Conservation (phyloP, 2,888 invertebrate species). For the Chrysolina haemoptera region DNA sequence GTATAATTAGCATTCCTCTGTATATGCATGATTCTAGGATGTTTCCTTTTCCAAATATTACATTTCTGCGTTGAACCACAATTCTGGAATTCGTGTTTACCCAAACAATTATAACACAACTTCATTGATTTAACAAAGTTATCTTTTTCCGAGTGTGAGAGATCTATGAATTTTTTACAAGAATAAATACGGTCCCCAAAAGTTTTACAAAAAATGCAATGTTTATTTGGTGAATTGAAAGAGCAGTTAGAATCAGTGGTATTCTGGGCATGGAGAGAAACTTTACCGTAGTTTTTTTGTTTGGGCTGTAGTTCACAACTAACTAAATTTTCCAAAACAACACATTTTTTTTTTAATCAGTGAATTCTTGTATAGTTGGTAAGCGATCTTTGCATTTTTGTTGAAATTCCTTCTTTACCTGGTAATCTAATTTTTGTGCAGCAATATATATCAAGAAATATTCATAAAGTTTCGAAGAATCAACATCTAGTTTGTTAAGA, state of each 20-base stretch:
- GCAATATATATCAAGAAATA: not conserved
- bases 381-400: conserved; percentile 1
- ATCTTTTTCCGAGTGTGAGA: not conserved
- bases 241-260: not conserved
- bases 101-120: not conserved
- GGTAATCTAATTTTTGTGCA: too few species aligned
- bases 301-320: not conserved
- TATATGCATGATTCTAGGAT: not conserved
- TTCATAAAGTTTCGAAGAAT: not conserved
- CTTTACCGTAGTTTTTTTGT: not conserved
- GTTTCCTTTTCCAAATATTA: not conserved
- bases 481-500: not conserved
- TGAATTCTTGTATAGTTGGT: not conserved
- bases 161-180: not conserved
- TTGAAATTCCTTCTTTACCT: too few species aligned
- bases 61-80: not conserved
- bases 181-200: not conserved
- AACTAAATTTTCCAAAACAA: not conserved
- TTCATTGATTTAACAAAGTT: not conserved
- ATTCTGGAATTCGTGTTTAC: not conserved
- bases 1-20: not conserved
- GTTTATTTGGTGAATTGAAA: not conserved
- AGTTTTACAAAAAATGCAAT: not conserved
- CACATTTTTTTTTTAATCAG: not conserved
- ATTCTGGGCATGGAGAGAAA: not conserved